These are phyloP conservation scores for Elegia similella DNA, from an alignment of 2,888 invertebrate species.

Conservation along the genomic window DNA sequence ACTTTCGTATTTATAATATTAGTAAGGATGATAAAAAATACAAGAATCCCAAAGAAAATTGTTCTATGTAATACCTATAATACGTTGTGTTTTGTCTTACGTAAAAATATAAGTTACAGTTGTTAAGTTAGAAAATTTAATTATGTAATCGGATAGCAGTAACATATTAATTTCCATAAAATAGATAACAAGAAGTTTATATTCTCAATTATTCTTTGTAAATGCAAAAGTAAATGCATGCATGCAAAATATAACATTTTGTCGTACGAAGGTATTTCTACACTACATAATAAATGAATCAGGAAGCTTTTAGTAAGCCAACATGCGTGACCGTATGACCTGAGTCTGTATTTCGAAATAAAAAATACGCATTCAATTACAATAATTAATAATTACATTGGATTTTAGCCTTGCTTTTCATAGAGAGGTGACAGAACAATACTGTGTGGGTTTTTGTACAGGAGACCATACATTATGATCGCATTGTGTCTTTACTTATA, in stretches of 20 bases:
- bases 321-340: not conserved
- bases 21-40: no score
- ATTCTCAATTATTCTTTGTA: no score
- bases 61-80: no score
- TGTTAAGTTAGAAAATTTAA: no score
- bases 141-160: no score
- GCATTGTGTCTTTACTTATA: not conserved
- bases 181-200: not conserved
- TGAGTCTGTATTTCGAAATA: not conserved
- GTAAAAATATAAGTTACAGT: no score
- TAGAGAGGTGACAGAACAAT: slow-evolving; percentile 13
- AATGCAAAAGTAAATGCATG: no score
- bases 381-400: slow-evolving; percentile 14
- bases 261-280: not conserved
- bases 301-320: not conserved
- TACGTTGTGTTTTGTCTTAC: no score
- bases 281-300: not conserved
- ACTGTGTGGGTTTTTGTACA: slow-evolving; percentile 1
- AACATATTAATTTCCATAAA: not conserved
- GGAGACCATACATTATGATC: not conserved
- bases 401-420: not conserved
- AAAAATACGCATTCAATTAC: slow-evolving; percentile 4
- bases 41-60: no score
- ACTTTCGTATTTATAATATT: no score
- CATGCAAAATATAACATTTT: not conserved